Base-by-base conservation (phyloP, 37 sponge, comb jelly and placozoan genomes). In the Chondrosia reniformis region DNA sequence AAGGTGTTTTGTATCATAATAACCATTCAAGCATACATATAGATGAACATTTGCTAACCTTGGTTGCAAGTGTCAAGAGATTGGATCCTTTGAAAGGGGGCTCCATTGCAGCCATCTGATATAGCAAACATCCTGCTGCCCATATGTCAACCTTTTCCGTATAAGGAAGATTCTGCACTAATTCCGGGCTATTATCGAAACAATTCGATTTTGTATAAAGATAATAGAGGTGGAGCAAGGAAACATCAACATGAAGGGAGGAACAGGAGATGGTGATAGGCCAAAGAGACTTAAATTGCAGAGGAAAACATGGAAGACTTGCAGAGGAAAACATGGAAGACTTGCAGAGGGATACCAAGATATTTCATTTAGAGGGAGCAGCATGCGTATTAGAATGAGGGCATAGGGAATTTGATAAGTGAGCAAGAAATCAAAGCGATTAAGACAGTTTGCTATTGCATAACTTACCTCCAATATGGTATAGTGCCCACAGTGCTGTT, bases 81-180 rank as follows among this genome's bases (percentile, higher is more conserved):
- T 93, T 93, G 72, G 55, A 37, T 17, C 91, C 30, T 0, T 79
- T 39, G 75, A 93, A 93, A 13, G 94, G 91, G 57, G 87, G 81
- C 2, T 82, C 38, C 21, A 96, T 81, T 25, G 90, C 76, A 43
- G 93, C 90, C 96, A 96, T 96, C 63, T 89, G 93, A 67, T 96
- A 92, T 41, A 96, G 84, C 33, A 96, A 78, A 39, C 96, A 96
- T 0, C 96, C 96, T 33, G 90, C 86, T 65, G 90, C 90, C 95
- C 95, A 94, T 0, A 94, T 76, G 44, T 94, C 95, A 22, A 87
- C 96, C 81, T 96, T 96, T 79, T 92, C 87, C n/a, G 77, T 82
- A 76, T 96, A 96, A 0, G 93, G 91, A 74, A 89, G 84, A 58
- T 55, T 89, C 79, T 91, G 81, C 27, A 95, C 87, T 67, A 91